A percentile compares a stretch with the other conserved stretches of the same genome.
These are phyloP conservation scores for Osmoderma eremita DNA, from an alignment of 2,888 invertebrate genomes.

Conservation along the genomic window DNA sequence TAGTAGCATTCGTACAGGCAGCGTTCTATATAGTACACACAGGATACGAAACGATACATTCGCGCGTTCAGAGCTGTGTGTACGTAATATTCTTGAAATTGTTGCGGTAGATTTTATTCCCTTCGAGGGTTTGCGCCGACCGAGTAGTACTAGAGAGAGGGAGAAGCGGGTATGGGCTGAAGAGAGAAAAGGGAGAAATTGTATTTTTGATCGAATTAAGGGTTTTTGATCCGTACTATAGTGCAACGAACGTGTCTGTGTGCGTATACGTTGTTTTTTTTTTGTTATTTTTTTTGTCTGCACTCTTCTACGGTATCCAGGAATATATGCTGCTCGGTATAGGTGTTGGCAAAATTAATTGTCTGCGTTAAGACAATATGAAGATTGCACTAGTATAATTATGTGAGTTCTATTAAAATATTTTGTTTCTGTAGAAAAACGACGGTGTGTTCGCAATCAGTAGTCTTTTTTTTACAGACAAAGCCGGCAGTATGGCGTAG, in stretches of 20 bases:
- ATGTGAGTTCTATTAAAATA: too few relatives aligned
- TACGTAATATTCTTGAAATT: conserved; percentile 42
- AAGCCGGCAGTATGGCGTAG: too few relatives aligned
- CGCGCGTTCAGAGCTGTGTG: not conserved
- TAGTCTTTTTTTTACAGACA: too few relatives aligned
- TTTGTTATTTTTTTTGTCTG: conserved; percentile 25
- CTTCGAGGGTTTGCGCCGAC: too few relatives aligned
- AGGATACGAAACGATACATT: too few relatives aligned
- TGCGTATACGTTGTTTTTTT: not conserved
- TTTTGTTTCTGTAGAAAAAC: too few relatives aligned
- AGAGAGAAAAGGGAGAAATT: conserved; percentile 34
- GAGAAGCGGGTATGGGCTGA: not conserved
- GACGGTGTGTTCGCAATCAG: too few relatives aligned
- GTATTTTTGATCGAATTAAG: conserved; percentile 43
- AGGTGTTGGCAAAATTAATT: too few relatives aligned
- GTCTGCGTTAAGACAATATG: too few relatives aligned
- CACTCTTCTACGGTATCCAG: not conserved
- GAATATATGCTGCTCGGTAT: not conserved
- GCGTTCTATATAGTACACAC: too few relatives aligned
- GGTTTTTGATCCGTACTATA: conserved; percentile 36
- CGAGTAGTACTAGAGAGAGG: not conserved
- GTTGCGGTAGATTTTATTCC: conserved; percentile 42
- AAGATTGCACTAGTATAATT: too few relatives aligned
- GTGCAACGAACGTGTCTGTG: conserved; percentile 7
- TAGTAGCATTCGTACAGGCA: too few relatives aligned